Conservation (phyloP, 2,113 vertebrate species). For the Rafetus swinhoei region DNA sequence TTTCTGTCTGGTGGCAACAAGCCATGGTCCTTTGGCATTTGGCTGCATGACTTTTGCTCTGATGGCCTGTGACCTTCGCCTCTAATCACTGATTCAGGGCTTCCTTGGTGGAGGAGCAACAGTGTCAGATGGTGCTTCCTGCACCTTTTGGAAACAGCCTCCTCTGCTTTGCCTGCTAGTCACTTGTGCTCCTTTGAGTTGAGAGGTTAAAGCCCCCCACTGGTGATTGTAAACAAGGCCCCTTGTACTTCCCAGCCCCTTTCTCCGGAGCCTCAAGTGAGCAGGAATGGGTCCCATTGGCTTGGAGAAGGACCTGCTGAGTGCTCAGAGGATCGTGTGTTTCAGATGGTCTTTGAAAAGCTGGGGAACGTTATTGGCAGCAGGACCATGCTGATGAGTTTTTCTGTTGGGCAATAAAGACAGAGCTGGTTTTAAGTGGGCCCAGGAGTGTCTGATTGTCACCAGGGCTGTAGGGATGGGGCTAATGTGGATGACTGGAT, state of each 20-base stretch:
- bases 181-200: conserved; percentile 22
- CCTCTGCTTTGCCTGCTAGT: not conserved
- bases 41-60: not conserved
- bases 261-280: conserved; percentile 12
- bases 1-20: fast-evolving
- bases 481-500: not conserved
- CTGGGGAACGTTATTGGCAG: conserved; percentile 8
- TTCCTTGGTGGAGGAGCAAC: not conserved
- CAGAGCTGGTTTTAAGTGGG: not conserved
- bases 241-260: not conserved
- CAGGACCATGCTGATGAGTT: fast-evolving
- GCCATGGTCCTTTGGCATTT: not conserved
- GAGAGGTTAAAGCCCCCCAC: conserved; percentile 17
- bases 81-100: not conserved
- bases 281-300: not conserved
- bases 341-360: not conserved
- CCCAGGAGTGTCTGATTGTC: not conserved
- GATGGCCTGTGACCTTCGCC: not conserved
- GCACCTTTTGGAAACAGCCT: not conserved
- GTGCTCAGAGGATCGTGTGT: not conserved
- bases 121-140: not conserved
- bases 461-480: not conserved
- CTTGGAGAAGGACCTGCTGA: conserved; percentile 35
- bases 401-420: not conserved
- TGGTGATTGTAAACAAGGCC: not conserved